Evolutionary conservation across 2,113 vertebrate genomes (phyloP).

Genomic region (Thomomys bottae): DNA sequence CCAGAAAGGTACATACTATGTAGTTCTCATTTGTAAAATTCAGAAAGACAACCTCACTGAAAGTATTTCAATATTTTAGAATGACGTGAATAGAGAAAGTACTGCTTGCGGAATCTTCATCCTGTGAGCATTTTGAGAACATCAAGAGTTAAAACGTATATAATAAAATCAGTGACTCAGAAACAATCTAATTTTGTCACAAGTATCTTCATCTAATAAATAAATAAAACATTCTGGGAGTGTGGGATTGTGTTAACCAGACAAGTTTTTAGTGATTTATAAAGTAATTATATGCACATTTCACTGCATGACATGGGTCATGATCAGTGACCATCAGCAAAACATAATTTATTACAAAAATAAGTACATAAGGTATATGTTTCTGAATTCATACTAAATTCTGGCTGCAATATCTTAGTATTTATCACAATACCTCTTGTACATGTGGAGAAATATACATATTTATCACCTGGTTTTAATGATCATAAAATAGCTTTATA

Average conservation of each 20-base stretch:
- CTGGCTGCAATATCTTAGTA: not conserved
- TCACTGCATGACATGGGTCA: not conserved
- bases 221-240: not conserved
- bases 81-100: constrained; percentile 2
- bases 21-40: not conserved
- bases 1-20: not conserved
- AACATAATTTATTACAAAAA: not conserved
- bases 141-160: not conserved
- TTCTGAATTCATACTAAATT: constrained; percentile 19
- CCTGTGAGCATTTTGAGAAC: not conserved
- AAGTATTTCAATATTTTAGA: constrained; percentile 15
- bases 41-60: not conserved
- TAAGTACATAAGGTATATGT: not conserved
- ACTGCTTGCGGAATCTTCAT: not conserved
- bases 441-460: not conserved
- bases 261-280: not conserved
- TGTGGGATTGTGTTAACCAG: not conserved
- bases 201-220: not conserved
- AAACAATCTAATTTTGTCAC: not conserved
- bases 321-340: not conserved
- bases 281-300: not conserved
- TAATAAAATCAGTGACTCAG: not conserved
- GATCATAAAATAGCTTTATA: not conserved
- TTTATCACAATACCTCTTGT: not conserved
- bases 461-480: not conserved